Percentiles rank a stretch among this genome's conserved stretches.
Evolutionary conservation across 2,797 vertebrate species (phyloP).

Genomic region (Cyclura pinguis): DNA sequence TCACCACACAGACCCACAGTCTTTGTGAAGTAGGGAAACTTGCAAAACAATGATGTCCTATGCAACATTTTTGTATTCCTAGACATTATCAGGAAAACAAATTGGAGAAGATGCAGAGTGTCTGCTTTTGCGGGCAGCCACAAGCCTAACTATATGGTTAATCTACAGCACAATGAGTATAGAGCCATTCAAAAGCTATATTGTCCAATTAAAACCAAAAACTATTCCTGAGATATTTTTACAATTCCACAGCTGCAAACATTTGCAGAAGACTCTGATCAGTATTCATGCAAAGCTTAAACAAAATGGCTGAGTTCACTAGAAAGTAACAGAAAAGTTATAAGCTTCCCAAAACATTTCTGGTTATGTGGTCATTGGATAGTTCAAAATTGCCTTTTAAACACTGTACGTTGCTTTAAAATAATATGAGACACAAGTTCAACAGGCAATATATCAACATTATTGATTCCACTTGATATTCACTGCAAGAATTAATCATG

Average conservation of each 20-base stretch:
- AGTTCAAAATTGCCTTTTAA: conserved; percentile 9
- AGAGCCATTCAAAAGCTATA: conserved; percentile 6
- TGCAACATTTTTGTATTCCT: not conserved
- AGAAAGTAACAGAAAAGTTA: conserved; percentile 22
- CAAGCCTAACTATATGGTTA: not conserved
- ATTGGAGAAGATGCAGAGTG: not conserved
- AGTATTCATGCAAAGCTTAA: conserved; percentile 28
- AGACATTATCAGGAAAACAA: not conserved
- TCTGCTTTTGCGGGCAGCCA: not conserved
- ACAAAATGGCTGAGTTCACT: conserved; percentile 14
- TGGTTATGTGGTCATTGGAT: conserved; percentile 21
- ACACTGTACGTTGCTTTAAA: conserved; percentile 11
- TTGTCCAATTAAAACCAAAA: not conserved
- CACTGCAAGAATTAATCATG: conserved; percentile 51
- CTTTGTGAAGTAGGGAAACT: not conserved
- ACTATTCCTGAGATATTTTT: conserved; percentile 31
- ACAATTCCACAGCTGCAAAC: conserved; percentile 40
- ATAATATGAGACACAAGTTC: conserved; percentile 30
- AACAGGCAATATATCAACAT: conserved; percentile 36
- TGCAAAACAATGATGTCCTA: not conserved
- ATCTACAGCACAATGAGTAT: not conserved
- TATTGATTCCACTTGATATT: conserved; percentile 45
- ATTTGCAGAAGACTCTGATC: conserved; percentile 28
- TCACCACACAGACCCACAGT: not conserved
- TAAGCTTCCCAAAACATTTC: conserved; percentile 3